A percentile compares a stretch with the other conserved stretches of the same genome.
phyloP scores from a whole-genome alignment of 2,113 vertebrate genomes.

The Piprites chloris region DNA sequence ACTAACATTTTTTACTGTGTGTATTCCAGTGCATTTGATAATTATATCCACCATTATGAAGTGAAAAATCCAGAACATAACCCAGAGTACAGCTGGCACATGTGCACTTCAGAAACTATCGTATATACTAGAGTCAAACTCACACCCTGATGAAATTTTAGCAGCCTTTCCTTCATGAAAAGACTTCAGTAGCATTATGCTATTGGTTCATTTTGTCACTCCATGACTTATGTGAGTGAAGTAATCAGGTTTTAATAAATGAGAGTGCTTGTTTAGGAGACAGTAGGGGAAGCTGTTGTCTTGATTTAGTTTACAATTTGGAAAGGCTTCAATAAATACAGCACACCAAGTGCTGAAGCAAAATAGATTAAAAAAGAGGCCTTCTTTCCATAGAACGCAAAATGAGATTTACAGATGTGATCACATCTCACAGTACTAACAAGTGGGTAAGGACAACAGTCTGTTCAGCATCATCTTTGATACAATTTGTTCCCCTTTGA shows the following conservation, averaged over 20 bases:
- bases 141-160: not conserved
- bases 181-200: not conserved
- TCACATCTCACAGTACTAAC: not conserved
- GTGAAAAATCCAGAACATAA: not conserved
- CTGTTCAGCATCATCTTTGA: not conserved
- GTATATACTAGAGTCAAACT: not conserved
- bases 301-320: slow-evolving; percentile 27
- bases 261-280: slow-evolving; percentile 37
- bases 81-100: not conserved
- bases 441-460: not conserved
- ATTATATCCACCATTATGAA: not conserved
- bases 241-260: not conserved
- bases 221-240: not conserved
- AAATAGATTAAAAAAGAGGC: not conserved
- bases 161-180: not conserved
- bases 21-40: not conserved
- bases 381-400: not conserved
- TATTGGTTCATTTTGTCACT: not conserved
- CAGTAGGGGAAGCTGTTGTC: not conserved
- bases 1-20: not conserved
- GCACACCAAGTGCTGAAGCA: not conserved
- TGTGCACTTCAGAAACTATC: not conserved
- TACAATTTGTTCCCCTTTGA: not conserved
- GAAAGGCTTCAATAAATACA: slow-evolving; percentile 52
- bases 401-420: not conserved